Conservation (phyloP, 2,888 invertebrate genomes). For the Drosophila mercatorum region DNA sequence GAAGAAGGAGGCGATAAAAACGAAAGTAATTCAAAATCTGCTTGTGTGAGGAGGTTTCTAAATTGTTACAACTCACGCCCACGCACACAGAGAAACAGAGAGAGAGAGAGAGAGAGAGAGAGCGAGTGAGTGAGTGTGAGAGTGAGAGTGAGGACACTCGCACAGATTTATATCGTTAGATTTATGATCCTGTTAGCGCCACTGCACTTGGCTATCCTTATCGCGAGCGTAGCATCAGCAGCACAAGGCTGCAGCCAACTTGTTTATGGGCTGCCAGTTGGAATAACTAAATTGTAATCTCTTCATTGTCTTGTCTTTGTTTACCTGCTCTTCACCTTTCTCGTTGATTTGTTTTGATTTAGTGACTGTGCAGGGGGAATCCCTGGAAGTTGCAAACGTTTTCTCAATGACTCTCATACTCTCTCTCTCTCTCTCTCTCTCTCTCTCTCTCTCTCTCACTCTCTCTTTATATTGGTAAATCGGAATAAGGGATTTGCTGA, state of each 20-base stretch:
- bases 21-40: slow-evolving; percentile 78
- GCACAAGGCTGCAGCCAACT: slow-evolving; percentile 38
- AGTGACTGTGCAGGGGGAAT: slow-evolving; percentile 27
- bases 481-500: too few species aligned
- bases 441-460: not conserved
- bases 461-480: not conserved
- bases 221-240: slow-evolving; percentile 55
- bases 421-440: not conserved
- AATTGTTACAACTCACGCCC: slow-evolving; percentile 65
- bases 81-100: slow-evolving; percentile 10
- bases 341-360: slow-evolving; percentile 50
- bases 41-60: slow-evolving; percentile 57
- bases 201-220: slow-evolving; percentile 71
- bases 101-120: not conserved
- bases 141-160: not conserved
- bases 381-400: slow-evolving; percentile 16
- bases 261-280: slow-evolving; percentile 65
- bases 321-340: too few species aligned
- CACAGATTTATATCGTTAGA: slow-evolving; percentile 75
- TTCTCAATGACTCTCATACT: not conserved
- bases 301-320: slow-evolving; percentile 24
- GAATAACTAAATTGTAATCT: slow-evolving; percentile 68
- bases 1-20: slow-evolving; percentile 60
- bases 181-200: slow-evolving; percentile 82
- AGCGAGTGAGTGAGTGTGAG: not conserved